Conservation (phyloP, 2,888 invertebrate genomes). For the Nymphalis c-album region DNA sequence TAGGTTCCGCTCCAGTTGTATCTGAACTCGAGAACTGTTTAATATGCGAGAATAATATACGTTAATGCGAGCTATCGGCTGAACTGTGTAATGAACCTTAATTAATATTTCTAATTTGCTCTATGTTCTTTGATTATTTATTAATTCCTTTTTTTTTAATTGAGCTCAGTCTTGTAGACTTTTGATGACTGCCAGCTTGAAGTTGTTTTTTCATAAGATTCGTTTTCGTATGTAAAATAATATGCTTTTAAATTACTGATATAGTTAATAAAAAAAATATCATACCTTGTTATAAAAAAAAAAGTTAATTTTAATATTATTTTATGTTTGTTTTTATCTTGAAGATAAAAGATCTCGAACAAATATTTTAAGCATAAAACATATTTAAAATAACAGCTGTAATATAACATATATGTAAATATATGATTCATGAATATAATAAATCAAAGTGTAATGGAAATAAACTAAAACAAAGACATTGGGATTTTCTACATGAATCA, state of each 20-base stretch:
- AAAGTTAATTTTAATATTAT: neutral
- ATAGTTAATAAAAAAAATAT: no score
- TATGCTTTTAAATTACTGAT: no score
- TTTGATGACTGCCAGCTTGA: no score
- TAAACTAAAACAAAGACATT: constrained; percentile 18
- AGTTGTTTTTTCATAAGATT: no score
- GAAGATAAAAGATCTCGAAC: constrained; percentile 2
- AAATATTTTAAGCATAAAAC: neutral
- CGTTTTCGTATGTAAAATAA: no score
- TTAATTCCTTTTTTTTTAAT: no score
- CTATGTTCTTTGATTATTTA: no score
- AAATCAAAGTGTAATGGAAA: constrained; percentile 10
- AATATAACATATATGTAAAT: constrained; percentile 5
- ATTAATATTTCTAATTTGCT: neutral
- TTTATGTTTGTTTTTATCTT: constrained; percentile 3
- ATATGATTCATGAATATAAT: constrained; percentile 5
- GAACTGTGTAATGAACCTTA: neutral
- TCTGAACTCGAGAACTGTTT: constrained; percentile 14
- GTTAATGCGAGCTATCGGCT: neutral
- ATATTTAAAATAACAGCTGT: neutral
- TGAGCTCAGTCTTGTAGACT: no score
- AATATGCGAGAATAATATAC: constrained; percentile 7
- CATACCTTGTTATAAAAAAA: no score
- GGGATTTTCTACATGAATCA: constrained; percentile 18
- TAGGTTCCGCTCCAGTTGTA: constrained; percentile 31